Conservation (phyloP, 1,140 invertebrate genomes). For the Andrena cerasifolii region DNA sequence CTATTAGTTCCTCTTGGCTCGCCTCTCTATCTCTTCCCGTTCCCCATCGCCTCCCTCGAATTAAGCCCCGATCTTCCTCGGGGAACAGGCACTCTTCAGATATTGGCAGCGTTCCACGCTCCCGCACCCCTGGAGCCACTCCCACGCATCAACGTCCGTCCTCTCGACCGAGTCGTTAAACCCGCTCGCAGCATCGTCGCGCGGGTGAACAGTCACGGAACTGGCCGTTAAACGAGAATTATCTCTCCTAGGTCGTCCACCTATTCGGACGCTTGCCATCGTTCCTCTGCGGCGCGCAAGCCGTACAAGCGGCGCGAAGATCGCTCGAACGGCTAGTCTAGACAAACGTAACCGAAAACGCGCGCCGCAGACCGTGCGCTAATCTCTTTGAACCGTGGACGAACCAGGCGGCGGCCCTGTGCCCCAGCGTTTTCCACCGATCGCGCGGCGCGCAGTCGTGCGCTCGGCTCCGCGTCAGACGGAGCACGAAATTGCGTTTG, state of each 20-base stretch:
- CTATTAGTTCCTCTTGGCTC: conserved; percentile 1
- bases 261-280: neutral
- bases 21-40: neutral
- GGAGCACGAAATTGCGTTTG: conserved; percentile 37
- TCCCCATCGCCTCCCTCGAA: neutral
- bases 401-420: too few species aligned
- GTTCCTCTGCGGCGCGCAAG: neutral
- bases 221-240: neutral
- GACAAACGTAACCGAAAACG: conserved; percentile 40
- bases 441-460: neutral
- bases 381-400: conserved; percentile 49
- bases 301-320: neutral
- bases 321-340: conserved; percentile 12
- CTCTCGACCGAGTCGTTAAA: neutral
- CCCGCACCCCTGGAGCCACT: conserved; percentile 14
- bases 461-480: neutral
- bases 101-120: conserved; percentile 58
- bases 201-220: neutral
- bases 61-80: conserved; percentile 22
- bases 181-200: neutral
- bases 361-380: conserved; percentile 21
- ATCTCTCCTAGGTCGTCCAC: too few species aligned
- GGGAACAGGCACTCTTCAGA: conserved; percentile 45
- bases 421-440: too few species aligned
- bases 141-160: conserved; percentile 34